These are phyloP conservation scores for Drosophila cognata DNA, from an alignment of 2,888 invertebrate species.

Conservation along the genomic window DNA sequence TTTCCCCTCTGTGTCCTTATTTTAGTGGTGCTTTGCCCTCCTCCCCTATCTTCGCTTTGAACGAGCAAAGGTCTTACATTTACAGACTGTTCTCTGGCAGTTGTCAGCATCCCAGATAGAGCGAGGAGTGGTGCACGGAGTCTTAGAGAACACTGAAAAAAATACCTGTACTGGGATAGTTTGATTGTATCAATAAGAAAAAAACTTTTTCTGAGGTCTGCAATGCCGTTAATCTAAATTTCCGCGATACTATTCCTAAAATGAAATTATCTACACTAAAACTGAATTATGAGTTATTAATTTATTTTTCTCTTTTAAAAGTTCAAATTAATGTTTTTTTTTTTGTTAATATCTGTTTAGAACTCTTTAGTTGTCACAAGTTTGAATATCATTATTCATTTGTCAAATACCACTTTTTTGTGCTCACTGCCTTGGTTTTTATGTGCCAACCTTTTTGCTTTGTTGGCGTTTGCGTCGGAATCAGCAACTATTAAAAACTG, in stretches of 20 bases:
- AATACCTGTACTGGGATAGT: background rate
- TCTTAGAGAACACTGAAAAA: background rate
- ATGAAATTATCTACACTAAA: background rate
- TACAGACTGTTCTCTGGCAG: background rate
- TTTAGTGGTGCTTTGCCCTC: conserved; percentile 4
- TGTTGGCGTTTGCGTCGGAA: conserved; percentile 22
- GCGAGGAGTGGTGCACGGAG: background rate
- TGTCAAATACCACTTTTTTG: background rate
- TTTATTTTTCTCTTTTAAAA: background rate
- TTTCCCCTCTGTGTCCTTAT: background rate
- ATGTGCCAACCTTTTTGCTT: conserved; percentile 9
- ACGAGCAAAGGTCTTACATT: background rate
- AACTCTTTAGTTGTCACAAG: background rate
- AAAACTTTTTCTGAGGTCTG: background rate
- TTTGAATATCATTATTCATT: background rate
- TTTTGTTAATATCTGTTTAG: background rate
- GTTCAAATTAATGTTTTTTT: background rate
- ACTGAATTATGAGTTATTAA: background rate
- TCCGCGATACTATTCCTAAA: background rate
- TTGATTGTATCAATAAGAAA: background rate
- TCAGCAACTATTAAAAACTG: conserved; percentile 67
- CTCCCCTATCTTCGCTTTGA: conserved; percentile 31
- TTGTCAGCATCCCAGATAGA: background rate
- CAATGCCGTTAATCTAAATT: background rate
- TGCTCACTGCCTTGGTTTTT: background rate